Conservation (phyloP, 2,888 invertebrate genomes). For the Pyrgus malvae region DNA sequence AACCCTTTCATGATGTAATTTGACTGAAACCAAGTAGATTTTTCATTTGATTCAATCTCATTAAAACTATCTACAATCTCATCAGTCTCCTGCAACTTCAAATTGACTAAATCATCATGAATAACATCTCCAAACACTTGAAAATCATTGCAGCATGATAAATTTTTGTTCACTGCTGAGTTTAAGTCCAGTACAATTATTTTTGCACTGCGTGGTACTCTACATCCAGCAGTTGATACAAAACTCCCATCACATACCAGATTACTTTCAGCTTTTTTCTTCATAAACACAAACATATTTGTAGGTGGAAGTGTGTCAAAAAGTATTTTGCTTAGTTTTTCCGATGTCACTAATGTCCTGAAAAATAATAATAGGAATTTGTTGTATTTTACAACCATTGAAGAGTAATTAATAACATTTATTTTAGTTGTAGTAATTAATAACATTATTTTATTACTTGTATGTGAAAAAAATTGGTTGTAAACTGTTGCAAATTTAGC, state of each 20-base stretch:
- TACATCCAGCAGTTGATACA: constrained; percentile 55
- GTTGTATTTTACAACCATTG: no score
- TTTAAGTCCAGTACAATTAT: constrained; percentile 64
- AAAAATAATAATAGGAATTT: constrained; percentile 52
- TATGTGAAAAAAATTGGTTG: no score
- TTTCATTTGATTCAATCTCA: constrained; percentile 63
- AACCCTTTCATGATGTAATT: constrained; percentile 81
- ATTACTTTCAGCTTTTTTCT: constrained; percentile 50
- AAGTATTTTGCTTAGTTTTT: constrained; percentile 64
- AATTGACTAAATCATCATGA: constrained; percentile 41
- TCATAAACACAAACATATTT: constrained; percentile 75
- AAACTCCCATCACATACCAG: constrained; percentile 61
- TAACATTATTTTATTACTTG: no score
- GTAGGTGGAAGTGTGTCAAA: constrained; percentile 65
- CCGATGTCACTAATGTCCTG: constrained; percentile 73
- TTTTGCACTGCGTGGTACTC: constrained; percentile 62
- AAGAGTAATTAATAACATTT: neutral
- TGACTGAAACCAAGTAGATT: constrained; percentile 77
- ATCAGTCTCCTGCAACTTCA: constrained; percentile 37
- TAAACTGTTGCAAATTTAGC: no score
- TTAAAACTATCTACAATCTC: constrained; percentile 44
- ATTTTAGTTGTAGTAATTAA: no score
- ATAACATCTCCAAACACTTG: constrained; percentile 65
- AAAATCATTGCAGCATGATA: constrained; percentile 66
- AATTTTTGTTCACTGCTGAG: constrained; percentile 44